phyloP scores from a whole-genome alignment of 2,888 invertebrate species.

The Allophyes oxyacanthae region DNA sequence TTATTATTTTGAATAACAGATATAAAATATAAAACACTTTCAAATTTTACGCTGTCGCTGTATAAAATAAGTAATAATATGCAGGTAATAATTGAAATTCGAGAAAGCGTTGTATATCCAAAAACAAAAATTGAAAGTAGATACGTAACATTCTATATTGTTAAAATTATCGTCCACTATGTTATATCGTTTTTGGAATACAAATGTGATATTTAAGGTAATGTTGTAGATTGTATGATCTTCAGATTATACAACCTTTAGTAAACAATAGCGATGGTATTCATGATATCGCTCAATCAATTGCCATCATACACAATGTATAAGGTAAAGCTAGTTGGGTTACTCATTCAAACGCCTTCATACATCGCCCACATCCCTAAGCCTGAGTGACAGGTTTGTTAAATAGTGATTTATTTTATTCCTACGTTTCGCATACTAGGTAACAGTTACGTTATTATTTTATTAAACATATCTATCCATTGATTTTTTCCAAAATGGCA shows the following conservation, averaged over 20 bases:
- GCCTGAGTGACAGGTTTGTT: slow-evolving; percentile 65
- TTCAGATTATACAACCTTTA: slow-evolving; percentile 13
- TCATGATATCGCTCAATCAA: slow-evolving; percentile 62
- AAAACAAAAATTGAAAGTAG: slow-evolving; percentile 13
- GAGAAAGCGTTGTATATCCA: slow-evolving; percentile 13
- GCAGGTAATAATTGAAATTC: slow-evolving; percentile 1
- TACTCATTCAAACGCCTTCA: slow-evolving; percentile 73
- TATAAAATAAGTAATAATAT: slow-evolving; percentile 10
- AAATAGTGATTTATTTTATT: slow-evolving; percentile 60
- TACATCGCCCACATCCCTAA: slow-evolving; percentile 68
- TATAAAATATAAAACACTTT: too few species aligned
- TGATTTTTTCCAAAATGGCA: too few species aligned
- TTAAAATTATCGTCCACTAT: slow-evolving; percentile 1
- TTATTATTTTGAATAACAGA: too few species aligned
- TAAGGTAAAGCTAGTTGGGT: slow-evolving; percentile 67
- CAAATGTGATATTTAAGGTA: slow-evolving; percentile 2
- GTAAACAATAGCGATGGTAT: slow-evolving; percentile 47
- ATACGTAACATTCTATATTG: slow-evolving; percentile 1
- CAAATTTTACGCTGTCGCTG: not conserved
- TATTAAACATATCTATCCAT: too few species aligned
- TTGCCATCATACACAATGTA: slow-evolving; percentile 55
- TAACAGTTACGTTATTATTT: too few species aligned
- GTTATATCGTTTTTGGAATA: slow-evolving; percentile 8
- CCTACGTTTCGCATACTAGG: slow-evolving; percentile 32
- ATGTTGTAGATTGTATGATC: slow-evolving; percentile 14